Evolutionary conservation across 2,888 invertebrate species (phyloP).

Genomic region (Agrochola lota): DNA sequence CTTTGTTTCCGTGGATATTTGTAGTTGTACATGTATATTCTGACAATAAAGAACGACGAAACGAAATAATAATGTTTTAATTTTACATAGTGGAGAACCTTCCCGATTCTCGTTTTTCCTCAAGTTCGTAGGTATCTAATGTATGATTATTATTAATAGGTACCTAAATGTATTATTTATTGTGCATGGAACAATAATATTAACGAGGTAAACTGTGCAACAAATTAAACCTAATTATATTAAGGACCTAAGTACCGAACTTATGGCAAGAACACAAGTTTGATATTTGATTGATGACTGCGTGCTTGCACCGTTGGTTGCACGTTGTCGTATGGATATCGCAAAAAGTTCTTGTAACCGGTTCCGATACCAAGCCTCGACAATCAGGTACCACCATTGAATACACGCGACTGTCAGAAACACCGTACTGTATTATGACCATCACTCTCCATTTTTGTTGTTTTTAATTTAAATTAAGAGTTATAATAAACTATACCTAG

Average conservation of each 20-base stretch:
- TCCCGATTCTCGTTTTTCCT: constrained; percentile 17
- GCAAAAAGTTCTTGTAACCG: constrained; percentile 57
- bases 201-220: constrained; percentile 2
- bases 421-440: constrained; percentile 30
- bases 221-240: constrained; percentile 1
- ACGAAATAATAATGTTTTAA: constrained; percentile 8
- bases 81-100: neutral
- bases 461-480: neutral
- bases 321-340: constrained; percentile 37
- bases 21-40: neutral
- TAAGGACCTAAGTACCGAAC: neutral
- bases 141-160: constrained; percentile 6
- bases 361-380: constrained; percentile 45
- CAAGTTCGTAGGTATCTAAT: constrained; percentile 5
- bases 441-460: constrained; percentile 45
- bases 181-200: neutral
- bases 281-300: constrained; percentile 22
- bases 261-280: neutral
- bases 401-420: constrained; percentile 32
- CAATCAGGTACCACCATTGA: constrained; percentile 34
- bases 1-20: neutral
- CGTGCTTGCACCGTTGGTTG: constrained; percentile 40
- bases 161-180: constrained; percentile 1
- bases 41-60: neutral
- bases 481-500: neutral